A percentile compares a stretch with the other conserved stretches of the same genome.
These are phyloP conservation scores for Urocitellus parryii DNA, from an alignment of 2,113 vertebrate species.

Conservation along the genomic window DNA sequence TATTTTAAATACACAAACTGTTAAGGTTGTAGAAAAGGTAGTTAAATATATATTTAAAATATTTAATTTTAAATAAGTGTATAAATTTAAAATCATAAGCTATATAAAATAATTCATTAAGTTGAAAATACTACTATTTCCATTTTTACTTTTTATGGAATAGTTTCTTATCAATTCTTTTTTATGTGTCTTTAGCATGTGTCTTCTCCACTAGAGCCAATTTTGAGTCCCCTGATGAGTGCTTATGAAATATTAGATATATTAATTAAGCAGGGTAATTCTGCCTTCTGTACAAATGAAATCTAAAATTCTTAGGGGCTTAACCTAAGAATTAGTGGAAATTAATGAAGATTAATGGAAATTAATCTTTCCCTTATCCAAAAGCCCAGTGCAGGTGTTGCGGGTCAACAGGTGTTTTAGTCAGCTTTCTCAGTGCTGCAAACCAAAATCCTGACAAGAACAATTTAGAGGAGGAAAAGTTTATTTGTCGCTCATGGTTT, in stretches of 20 bases:
- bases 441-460: too few relatives aligned
- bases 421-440: too few relatives aligned
- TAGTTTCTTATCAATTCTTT: not conserved
- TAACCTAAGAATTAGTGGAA: not conserved
- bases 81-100: slow-evolving; percentile 44
- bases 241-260: too few relatives aligned
- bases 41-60: not conserved
- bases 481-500: too few relatives aligned
- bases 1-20: not conserved
- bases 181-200: not conserved
- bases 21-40: not conserved
- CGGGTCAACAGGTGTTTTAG: not conserved
- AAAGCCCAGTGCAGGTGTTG: not conserved
- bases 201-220: not conserved
- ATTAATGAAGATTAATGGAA: not conserved
- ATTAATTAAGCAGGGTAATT: not conserved
- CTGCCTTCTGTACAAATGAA: not conserved
- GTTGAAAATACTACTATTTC: not conserved
- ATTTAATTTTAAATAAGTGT: not conserved
- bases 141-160: slow-evolving; percentile 41
- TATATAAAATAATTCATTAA: slow-evolving; percentile 25
- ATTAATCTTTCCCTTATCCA: not conserved
- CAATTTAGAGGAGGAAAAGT: too few relatives aligned
- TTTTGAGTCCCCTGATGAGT: not conserved
- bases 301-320: not conserved